A percentile compares a stretch with the other conserved stretches of the same genome.
Conservation (phyloP, 1,140 invertebrate genomes). For the Gonioctena quinquepunctata region DNA sequence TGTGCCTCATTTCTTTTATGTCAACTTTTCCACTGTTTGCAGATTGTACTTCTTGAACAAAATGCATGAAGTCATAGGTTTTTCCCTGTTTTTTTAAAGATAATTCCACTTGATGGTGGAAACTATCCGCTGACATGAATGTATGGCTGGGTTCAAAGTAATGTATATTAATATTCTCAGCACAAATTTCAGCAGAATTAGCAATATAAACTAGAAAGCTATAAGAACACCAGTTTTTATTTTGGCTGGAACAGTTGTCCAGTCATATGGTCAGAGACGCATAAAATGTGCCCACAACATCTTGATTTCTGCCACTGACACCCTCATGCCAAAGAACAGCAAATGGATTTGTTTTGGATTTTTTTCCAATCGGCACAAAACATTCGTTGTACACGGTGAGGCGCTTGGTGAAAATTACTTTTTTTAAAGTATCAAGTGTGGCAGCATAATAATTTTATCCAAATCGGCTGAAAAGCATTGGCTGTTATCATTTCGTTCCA, state of each 20-base stretch:
- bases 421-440: slow-evolving; percentile 43
- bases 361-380: slow-evolving; percentile 36
- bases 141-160: no score
- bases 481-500: neutral
- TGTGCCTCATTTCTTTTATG: neutral
- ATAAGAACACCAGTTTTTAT: slow-evolving; percentile 46
- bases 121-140: no score
- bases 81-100: no score
- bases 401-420: slow-evolving; percentile 31
- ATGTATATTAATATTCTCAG: neutral
- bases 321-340: slow-evolving; percentile 40
- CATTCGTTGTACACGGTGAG: slow-evolving; percentile 39
- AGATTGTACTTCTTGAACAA: neutral
- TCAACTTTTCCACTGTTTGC: neutral
- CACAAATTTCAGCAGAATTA: slow-evolving; percentile 1
- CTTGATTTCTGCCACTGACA: slow-evolving; percentile 17
- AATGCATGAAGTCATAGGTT: neutral
- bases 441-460: slow-evolving; percentile 50
- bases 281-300: slow-evolving; percentile 34
- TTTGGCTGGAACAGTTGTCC: no score
- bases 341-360: slow-evolving; percentile 8
- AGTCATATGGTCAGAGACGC: slow-evolving; percentile 31
- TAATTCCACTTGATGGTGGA: no score
- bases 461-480: slow-evolving; percentile 34
- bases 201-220: slow-evolving; percentile 30